A percentile compares a stretch with the other conserved stretches of the same genome.
phyloP scores from a whole-genome alignment of 2,113 vertebrate species.

The Orcinus orca region DNA sequence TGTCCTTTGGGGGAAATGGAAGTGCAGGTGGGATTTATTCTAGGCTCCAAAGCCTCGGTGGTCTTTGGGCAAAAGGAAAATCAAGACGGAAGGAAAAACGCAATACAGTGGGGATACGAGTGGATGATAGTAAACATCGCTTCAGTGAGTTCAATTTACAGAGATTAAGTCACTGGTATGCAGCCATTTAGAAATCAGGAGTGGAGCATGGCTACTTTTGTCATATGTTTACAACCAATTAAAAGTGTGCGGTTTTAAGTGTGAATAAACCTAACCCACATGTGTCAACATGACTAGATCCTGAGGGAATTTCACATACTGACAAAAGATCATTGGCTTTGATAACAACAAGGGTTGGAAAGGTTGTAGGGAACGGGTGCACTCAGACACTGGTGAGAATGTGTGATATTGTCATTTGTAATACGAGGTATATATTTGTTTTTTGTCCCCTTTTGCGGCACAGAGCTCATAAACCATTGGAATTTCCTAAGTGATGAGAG shows the following conservation, averaged over 20 bases:
- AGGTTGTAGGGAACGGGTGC: neutral
- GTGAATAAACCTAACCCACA: neutral
- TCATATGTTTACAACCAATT: neutral
- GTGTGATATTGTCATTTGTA: neutral
- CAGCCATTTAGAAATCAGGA: neutral
- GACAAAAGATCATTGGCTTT: neutral
- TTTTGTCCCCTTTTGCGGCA: neutral
- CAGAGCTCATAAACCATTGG: neutral
- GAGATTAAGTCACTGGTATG: neutral
- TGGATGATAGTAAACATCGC: neutral
- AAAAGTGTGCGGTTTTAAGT: neutral
- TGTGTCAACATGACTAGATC: neutral
- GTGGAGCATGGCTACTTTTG: neutral
- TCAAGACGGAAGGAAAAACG: neutral
- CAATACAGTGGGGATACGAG: neutral
- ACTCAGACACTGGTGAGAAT: neutral
- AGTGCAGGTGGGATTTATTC: neutral
- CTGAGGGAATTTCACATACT: neutral
- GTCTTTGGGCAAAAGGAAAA: neutral
- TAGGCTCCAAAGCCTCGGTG: neutral
- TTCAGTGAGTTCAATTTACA: neutral
- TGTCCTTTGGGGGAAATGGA: neutral
- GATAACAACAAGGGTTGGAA: neutral
- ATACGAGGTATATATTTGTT: neutral
- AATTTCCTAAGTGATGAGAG: neutral